Conservation (phyloP, 2,888 invertebrate genomes). For the Dicycla oo region DNA sequence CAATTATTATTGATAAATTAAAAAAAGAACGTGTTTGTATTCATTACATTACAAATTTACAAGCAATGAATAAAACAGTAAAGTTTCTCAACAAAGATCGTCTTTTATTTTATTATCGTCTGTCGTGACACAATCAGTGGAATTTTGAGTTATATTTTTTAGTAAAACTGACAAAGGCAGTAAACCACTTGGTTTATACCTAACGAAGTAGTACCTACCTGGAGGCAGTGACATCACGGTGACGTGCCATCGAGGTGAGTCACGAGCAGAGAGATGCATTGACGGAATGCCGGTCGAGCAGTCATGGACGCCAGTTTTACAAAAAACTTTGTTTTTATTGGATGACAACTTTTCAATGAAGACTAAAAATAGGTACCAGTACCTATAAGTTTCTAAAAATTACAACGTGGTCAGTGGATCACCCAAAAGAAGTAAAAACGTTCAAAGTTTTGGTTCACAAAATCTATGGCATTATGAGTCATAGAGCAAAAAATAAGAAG, state of each 20-base stretch:
- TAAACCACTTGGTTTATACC: conserved; percentile 38
- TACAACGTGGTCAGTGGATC: conserved; percentile 17
- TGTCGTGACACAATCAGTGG: conserved; percentile 3
- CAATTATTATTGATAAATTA: not conserved
- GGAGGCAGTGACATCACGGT: conserved; percentile 72
- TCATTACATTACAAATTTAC: not conserved
- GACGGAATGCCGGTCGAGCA: conserved; percentile 62
- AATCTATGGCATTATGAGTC: conserved; percentile 3
- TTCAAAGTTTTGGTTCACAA: not conserved
- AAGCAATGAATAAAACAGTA: not conserved
- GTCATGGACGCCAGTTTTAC: conserved; percentile 36
- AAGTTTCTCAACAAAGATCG: conserved; percentile 11
- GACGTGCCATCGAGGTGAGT: conserved; percentile 74
- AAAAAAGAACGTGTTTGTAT: not conserved
- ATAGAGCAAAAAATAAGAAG: conserved; percentile 3
- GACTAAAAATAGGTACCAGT: conserved; percentile 7
- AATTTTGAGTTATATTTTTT: conserved; percentile 7
- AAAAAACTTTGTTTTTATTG: conserved; percentile 27
- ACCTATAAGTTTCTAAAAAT: not conserved
- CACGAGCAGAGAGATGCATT: conserved; percentile 69
- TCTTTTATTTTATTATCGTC: conserved; percentile 25
- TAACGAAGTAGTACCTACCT: conserved; percentile 57
- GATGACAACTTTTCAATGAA: conserved; percentile 11
- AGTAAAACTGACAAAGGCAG: conserved; percentile 15
- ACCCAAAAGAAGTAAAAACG: conserved; percentile 25